Evolutionary conservation across 2,888 invertebrate genomes (phyloP).

Genomic region (Conus canariensis): DNA sequence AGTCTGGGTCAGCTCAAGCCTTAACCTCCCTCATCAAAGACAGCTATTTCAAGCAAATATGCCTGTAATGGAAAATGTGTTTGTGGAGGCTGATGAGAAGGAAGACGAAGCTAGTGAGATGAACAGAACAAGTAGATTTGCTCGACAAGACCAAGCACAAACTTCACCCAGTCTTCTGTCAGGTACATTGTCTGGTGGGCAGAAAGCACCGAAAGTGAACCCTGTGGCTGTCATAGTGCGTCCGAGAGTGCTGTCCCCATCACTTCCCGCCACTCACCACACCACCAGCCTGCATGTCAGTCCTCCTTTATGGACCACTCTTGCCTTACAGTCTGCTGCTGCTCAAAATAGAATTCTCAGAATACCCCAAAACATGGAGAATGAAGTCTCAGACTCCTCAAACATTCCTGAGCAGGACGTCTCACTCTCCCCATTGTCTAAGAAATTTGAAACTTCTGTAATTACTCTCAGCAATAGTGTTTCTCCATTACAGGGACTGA

Average conservation of each 20-base stretch:
- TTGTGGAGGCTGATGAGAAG: slow-evolving; percentile 7
- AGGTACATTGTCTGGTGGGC: not conserved
- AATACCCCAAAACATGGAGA: too few species aligned
- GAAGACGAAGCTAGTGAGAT: not conserved
- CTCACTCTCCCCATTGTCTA: too few species aligned
- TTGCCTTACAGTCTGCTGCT: slow-evolving; percentile 31
- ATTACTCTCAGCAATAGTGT: not conserved
- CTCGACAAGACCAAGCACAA: not conserved
- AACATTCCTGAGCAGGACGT: too few species aligned
- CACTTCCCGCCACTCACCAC: not conserved
- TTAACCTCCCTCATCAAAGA: not conserved
- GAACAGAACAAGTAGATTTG: not conserved
- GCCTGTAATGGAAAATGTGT: not conserved
- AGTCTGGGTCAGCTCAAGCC: not conserved
- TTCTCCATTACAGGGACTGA: slow-evolving; percentile 7
- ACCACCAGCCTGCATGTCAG: not conserved
- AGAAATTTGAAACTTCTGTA: not conserved
- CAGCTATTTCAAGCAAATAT: not conserved
- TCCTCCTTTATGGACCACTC: slow-evolving; percentile 40
- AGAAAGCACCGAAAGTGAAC: not conserved
- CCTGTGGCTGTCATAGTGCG: not conserved
- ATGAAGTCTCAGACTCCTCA: too few species aligned
- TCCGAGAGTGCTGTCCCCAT: not conserved
- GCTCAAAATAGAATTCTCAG: not conserved
- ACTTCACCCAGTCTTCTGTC: not conserved